phyloP scores from a whole-genome alignment of 2,113 vertebrate species.

The Pluvianellus socialis region DNA sequence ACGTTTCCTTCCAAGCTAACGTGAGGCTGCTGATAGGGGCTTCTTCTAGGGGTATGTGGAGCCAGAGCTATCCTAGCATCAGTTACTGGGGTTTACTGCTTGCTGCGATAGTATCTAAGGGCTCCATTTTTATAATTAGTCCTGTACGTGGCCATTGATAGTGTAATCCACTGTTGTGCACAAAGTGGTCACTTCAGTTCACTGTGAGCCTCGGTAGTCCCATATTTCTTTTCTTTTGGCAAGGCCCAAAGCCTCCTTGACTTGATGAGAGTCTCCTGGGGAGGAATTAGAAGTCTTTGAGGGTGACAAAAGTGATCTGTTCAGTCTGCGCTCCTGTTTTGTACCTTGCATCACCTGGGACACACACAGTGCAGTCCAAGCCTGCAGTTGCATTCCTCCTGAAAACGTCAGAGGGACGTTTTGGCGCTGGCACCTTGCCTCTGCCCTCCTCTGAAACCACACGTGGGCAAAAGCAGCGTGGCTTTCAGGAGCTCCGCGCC shows the following conservation, averaged over 20 bases:
- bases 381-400: neutral
- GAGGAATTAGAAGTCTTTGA: neutral
- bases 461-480: neutral
- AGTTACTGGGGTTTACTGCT: neutral
- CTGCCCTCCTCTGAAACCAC: neutral
- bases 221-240: neutral
- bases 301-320: neutral
- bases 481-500: accelerated
- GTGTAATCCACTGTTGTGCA: neutral
- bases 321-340: neutral
- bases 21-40: neutral
- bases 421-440: neutral
- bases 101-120: neutral
- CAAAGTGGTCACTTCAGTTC: neutral
- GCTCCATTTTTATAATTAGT: neutral
- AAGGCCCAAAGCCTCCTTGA: neutral
- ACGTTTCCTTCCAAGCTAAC: constrained; percentile 9
- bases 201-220: neutral
- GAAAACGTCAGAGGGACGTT: neutral
- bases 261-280: neutral
- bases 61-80: neutral
- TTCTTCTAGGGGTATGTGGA: neutral
- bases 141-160: neutral
- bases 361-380: neutral
- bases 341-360: neutral